phyloP scores from a whole-genome alignment of 2,797 vertebrate genomes.

The Sciaenops ocellatus region DNA sequence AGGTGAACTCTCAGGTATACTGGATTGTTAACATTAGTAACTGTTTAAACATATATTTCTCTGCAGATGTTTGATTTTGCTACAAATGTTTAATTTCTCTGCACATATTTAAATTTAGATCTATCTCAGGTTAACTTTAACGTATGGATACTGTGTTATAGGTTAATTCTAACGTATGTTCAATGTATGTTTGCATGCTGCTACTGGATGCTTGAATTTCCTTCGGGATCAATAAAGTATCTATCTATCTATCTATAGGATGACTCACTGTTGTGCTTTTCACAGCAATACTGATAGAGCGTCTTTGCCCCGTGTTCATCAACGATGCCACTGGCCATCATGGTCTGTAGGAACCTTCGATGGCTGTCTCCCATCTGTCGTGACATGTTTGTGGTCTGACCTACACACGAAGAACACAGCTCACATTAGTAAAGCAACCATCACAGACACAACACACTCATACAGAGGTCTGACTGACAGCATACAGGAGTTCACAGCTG shows the following conservation, averaged over 20 bases:
- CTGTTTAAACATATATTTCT: conserved; percentile 12
- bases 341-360: conserved; percentile 90
- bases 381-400: conserved; percentile 65
- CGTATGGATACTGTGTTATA: no score
- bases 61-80: no score
- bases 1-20: neutral
- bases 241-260: no score
- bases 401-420: neutral
- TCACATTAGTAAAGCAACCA: no score
- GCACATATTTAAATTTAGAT: no score
- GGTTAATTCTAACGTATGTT: no score
- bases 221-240: no score
- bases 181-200: no score
- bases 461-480: neutral
- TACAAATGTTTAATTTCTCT: no score
- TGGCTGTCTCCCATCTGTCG: conserved; percentile 88
- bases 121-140: no score
- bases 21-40: conserved; percentile 3
- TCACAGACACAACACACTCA: neutral
- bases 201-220: no score
- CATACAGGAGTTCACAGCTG: neutral
- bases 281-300: conserved; percentile 87
- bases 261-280: conserved; percentile 86
- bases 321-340: conserved; percentile 91
- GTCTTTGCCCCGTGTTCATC: conserved; percentile 80